Percentiles rank a stretch among this genome's conserved stretches.
These are phyloP conservation scores for Chrysopa pallens DNA, from an alignment of 1,140 invertebrate species.

Conservation along the genomic window DNA sequence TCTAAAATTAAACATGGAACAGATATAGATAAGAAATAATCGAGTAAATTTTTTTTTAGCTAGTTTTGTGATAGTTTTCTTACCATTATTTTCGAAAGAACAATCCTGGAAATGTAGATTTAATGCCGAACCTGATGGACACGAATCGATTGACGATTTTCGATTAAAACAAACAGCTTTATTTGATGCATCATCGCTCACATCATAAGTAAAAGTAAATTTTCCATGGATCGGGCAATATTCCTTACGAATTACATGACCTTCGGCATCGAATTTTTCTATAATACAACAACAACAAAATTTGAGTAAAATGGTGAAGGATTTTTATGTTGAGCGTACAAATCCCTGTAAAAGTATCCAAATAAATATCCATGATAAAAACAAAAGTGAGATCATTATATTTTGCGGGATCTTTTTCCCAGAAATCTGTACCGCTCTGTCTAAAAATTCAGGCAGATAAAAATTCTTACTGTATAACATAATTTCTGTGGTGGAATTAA, in stretches of 20 bases:
- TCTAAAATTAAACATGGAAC: constrained; percentile 22
- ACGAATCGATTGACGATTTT: constrained; percentile 39
- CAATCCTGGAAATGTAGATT: constrained; percentile 36
- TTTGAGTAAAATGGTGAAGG: too few species aligned
- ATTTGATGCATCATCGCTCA: constrained; percentile 29
- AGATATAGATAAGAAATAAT: too few species aligned
- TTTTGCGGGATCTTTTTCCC: too few species aligned
- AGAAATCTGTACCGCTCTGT: too few species aligned
- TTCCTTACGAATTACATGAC: constrained; percentile 28
- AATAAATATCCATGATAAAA: too few species aligned
- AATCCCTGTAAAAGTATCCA: too few species aligned
- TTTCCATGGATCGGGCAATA: constrained; percentile 48
- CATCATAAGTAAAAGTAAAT: constrained; percentile 39
- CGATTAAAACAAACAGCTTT: constrained; percentile 31
- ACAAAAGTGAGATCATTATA: too few species aligned
- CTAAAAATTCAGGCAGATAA: constrained; percentile 6
- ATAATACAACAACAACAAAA: constrained; percentile 12
- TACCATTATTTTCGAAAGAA: constrained; percentile 32
- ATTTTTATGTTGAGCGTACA: too few species aligned
- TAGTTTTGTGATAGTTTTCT: too few species aligned
- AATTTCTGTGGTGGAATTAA: constrained; percentile 24
- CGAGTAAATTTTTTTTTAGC: too few species aligned
- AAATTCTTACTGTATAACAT: constrained; percentile 30
- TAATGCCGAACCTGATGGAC: constrained; percentile 41
- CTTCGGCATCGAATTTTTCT: constrained; percentile 33